phyloP scores from a whole-genome alignment of 2,113 vertebrate genomes.

The Orycteropus afer region DNA sequence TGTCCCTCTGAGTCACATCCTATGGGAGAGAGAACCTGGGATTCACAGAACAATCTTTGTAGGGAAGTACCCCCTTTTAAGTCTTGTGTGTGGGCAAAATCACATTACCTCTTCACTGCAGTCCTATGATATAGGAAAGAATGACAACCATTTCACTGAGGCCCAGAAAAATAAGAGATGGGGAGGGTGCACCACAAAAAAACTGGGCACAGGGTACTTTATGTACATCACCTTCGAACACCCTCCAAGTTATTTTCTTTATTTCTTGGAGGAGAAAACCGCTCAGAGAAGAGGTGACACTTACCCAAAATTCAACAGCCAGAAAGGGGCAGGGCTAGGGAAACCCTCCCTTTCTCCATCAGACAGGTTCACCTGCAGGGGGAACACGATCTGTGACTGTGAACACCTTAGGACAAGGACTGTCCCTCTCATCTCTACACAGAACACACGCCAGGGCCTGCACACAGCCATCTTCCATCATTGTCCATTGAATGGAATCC shows the following conservation, averaged over 20 bases:
- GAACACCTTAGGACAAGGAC: neutral
- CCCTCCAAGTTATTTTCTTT: neutral
- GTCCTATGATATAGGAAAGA: neutral
- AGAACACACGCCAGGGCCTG: neutral
- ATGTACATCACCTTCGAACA: neutral
- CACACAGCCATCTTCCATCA: neutral
- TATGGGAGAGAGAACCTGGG: neutral
- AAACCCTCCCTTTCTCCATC: neutral
- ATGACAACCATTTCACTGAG: neutral
- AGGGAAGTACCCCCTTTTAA: neutral
- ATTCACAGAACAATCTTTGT: neutral
- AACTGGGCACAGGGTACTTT: neutral
- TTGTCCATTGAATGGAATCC: neutral
- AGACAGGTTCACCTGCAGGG: neutral
- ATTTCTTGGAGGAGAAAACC: neutral
- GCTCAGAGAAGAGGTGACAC: neutral
- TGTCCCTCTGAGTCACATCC: neutral
- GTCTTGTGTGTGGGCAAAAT: neutral
- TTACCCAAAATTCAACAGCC: neutral
- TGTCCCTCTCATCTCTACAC: neutral
- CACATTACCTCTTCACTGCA: neutral
- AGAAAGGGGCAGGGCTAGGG: neutral
- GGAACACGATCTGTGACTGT: rapidly evolving
- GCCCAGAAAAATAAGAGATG: neutral
- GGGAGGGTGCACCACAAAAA: neutral